A percentile compares a stretch with the other conserved stretches of the same genome.
These are phyloP conservation scores for Tenthredo livida DNA, from an alignment of 2,888 invertebrate species.

Conservation along the genomic window DNA sequence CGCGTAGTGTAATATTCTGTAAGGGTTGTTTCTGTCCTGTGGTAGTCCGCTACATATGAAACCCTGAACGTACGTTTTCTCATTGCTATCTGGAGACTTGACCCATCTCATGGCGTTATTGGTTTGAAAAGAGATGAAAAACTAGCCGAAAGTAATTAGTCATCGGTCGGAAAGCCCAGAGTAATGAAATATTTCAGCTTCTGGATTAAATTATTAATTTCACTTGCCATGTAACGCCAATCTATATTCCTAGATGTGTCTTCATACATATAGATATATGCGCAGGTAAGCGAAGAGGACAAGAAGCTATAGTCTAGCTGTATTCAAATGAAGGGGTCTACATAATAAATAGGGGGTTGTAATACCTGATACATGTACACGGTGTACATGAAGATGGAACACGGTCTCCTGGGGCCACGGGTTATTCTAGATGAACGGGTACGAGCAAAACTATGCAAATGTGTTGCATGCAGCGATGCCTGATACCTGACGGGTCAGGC, in stretches of 20 bases:
- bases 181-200: not conserved
- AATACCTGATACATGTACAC: constrained; percentile 48
- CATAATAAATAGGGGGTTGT: constrained; percentile 48
- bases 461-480: constrained; percentile 33
- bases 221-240: constrained; percentile 6
- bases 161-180: not conserved
- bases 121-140: not conserved
- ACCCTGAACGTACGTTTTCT: not conserved
- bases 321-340: constrained; percentile 51
- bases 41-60: not conserved
- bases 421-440: constrained; percentile 35
- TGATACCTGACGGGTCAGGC: constrained; percentile 25
- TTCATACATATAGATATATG: not conserved
- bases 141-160: constrained; percentile 3
- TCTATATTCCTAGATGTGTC: constrained; percentile 24
- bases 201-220: not conserved
- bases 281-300: constrained; percentile 29
- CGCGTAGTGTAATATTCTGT: not conserved
- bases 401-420: constrained; percentile 32
- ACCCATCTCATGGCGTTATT: not conserved
- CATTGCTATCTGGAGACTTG: not conserved
- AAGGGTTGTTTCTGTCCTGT: not conserved
- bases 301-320: constrained; percentile 44
- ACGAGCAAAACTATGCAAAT: constrained; percentile 49
- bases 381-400: constrained; percentile 49